Base-by-base conservation (phyloP, 1,140 invertebrate species). In the Aradophagus sp. region DNA sequence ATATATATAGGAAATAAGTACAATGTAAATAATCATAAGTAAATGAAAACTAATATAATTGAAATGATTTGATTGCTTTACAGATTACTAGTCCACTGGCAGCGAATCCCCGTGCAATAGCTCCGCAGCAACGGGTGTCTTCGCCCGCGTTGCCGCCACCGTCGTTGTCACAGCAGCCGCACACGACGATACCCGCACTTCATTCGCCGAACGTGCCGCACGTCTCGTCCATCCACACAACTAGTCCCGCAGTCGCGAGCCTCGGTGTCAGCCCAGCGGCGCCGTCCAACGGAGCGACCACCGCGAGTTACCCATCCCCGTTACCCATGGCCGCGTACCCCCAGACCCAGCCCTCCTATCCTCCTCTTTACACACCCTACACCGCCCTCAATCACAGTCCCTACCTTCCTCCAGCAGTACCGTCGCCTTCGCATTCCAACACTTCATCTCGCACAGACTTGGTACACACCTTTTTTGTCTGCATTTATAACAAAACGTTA, bases 301-400 rank as follows among this genome's bases (percentile, higher is more conserved):
- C 85, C 20, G 83, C 82, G 11, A 84, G 75, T 52, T 83, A 86
- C 66, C 79, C 85, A 23, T 84, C 85, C 16, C 81, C 79, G 14
- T 68, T 87, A 48, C 86, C 86, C 16, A 87, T 88, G 83, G 84
- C 87, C 11, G 87, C 87, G 42, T 88, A 88, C 69, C 85, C 89
- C 1, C 89, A 89, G 58, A 89, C 89, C 7, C 89, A 89, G 27
- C 85, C 89, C 2, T 87, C 89, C 35, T 92, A 92, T 79, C 88
- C 90, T 23, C 87, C 91, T 13, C 84, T 93, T 32, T 93, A 93
- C 76, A 89, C 92, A 0, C 91, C 92, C 0, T 93, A 93, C 73
- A 89, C 89, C 38, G 88, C 88, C 23, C 79, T 91, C 29, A 88
- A 90, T 75, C 91, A 92, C 75, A 91, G 89, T 62, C 88, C 89